Base-by-base conservation (phyloP, 1,140 invertebrate genomes). In the Paracyclopina nana region DNA sequence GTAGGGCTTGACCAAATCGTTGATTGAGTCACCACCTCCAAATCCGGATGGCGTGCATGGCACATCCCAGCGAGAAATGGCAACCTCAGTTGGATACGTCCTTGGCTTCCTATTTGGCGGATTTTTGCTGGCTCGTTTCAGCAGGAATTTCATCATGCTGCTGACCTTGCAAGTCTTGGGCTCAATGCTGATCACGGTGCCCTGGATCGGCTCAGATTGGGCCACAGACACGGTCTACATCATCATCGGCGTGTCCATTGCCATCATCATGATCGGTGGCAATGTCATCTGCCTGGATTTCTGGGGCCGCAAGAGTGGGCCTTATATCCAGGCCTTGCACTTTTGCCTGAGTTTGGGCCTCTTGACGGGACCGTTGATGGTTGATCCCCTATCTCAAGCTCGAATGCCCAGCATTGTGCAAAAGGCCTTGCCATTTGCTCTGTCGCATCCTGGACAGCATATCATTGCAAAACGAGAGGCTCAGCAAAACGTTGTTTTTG, bases 241-340 rank as follows among this genome's bases (percentile, higher is more conserved):
- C 28, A 11, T 48, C 14, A 48, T 48, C n/a, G 45, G 45, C 2
- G 27, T 48, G 8, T 48, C 20, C 4, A 28, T n/a, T 26, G 45
- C 45, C 14, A 48, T 48, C 14, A 24, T 48, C 45, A 48, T 48
- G 45, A 48, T 29, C 18, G 45, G 25, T 4, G 43, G 45, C 20
- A 48, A 48, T 30, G 45, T 48, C 4, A 48, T 48, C 16, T 48
- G 45, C 25, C 22, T 48, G 8, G 45, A 48, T 9, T 48, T 48
- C 30, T 48, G 45, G 45, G 45, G 45, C 25, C 11, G 8, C 14
- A 48, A 29, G 22, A 28, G 24, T 14, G 28, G 28, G 12, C 45
- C 45, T 30, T 48, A 48, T 28, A 48, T 48, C 29, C 25, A 26
- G 4, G 16, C 45, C 4, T 8, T 48, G 3, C 45, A 48, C 25